Conservation (phyloP, 35 echinoderm and acorn worm genomes). For the Stichopus chloronotus region DNA sequence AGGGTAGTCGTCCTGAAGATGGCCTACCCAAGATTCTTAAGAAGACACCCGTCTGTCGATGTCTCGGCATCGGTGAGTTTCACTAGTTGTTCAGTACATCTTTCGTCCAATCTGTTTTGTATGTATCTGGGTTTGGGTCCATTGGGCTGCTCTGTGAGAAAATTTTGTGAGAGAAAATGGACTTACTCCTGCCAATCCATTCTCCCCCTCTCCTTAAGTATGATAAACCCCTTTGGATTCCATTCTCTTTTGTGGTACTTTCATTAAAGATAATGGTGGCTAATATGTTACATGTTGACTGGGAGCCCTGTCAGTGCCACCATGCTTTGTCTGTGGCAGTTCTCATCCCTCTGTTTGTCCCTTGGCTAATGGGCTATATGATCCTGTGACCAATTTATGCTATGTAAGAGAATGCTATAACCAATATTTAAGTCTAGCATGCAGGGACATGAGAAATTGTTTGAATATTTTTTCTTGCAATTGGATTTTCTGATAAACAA, state of each 20-base stretch:
- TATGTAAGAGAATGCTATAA: no score
- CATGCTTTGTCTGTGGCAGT: no score
- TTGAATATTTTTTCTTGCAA: no score
- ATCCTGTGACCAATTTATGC: no score
- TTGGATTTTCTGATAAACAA: no score
- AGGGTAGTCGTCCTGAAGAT: slow-evolving; percentile 20
- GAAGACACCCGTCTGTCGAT: slow-evolving; percentile 29
- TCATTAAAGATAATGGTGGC: background rate
- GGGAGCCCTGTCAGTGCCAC: no score
- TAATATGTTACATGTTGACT: no score
- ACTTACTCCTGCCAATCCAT: background rate
- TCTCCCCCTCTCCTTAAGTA: background rate
- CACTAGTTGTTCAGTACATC: background rate
- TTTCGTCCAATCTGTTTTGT: background rate
- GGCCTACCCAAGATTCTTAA: slow-evolving; percentile 34
- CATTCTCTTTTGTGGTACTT: background rate
- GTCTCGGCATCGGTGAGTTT: slow-evolving; percentile 32
- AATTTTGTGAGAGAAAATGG: background rate
- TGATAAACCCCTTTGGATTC: background rate
- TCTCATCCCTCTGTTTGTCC: no score
- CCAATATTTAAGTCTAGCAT: no score
- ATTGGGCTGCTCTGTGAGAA: background rate
- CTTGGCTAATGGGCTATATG: no score
- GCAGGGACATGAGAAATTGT: no score
- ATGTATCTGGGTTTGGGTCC: background rate